Conservation (phyloP, 2,888 invertebrate species). For the Hirtodrosophila cameraria region DNA sequence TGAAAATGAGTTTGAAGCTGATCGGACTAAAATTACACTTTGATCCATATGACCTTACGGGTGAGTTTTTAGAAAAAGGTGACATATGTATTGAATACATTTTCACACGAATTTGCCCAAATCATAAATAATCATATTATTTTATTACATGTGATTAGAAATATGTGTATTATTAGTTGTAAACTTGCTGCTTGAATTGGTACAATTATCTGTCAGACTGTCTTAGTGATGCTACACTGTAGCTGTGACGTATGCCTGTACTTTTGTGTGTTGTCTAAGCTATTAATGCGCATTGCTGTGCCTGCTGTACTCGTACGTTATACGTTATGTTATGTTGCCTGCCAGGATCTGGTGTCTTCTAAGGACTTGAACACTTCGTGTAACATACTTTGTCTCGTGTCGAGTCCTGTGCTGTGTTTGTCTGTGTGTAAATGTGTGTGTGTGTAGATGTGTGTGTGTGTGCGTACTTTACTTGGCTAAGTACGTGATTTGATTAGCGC, state of each 20-base stretch:
- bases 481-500: conserved; percentile 79
- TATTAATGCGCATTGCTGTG: conserved; percentile 70
- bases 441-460: conserved; percentile 10
- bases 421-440: conserved; percentile 6
- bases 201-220: too few species aligned
- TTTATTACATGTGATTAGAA: too few species aligned
- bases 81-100: too few species aligned
- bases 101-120: too few species aligned
- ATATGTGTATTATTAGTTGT: too few species aligned
- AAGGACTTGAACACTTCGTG: conserved; percentile 28
- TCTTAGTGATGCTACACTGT: conserved; percentile 32
- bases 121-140: too few species aligned
- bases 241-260: conserved; percentile 13
- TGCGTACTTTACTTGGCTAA: conserved; percentile 76
- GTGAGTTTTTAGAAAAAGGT: too few species aligned
- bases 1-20: too few species aligned
- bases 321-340: too few species aligned
- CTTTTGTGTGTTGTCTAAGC: conserved; percentile 51
- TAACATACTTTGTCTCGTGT: conserved; percentile 34
- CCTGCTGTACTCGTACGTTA: conserved; percentile 4
- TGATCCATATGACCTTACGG: too few species aligned
- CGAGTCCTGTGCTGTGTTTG: neutral
- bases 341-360: conserved; percentile 37
- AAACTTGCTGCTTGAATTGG: too few species aligned
- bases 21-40: too few species aligned